These are phyloP conservation scores for Hydrotaea diabolus DNA, from an alignment of 2,888 invertebrate species.

Conservation along the genomic window DNA sequence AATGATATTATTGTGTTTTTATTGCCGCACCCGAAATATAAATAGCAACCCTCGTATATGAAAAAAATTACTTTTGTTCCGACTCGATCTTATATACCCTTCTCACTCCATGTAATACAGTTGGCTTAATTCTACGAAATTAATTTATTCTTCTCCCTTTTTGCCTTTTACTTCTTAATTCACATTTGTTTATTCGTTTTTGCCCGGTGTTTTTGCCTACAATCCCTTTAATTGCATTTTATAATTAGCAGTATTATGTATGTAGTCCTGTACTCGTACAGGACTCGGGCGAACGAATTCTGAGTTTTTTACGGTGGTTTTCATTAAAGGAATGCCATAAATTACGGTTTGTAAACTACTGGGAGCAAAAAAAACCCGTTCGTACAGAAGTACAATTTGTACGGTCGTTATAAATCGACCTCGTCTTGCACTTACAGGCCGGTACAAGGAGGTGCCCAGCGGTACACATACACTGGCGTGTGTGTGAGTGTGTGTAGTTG, in stretches of 20 bases:
- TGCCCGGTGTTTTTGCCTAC: neutral
- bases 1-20: no score
- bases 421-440: neutral
- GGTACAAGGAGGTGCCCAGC: neutral
- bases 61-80: no score
- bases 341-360: neutral
- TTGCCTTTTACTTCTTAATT: neutral
- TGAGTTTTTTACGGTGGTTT: constrained; percentile 1
- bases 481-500: neutral
- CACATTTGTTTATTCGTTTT: neutral
- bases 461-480: neutral
- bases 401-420: neutral
- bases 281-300: neutral
- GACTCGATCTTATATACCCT: neutral
- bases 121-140: neutral
- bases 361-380: neutral
- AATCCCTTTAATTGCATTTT: constrained; percentile 26
- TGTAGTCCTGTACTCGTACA: neutral
- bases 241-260: constrained; percentile 13
- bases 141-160: neutral
- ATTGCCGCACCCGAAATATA: no score
- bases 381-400: constrained; percentile 10
- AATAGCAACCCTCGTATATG: no score
- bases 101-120: neutral
- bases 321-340: constrained; percentile 13